Conservation (phyloP, 30 jellyfish, hydroid and myxozoan species). For the Cassiopea xamachana region DNA sequence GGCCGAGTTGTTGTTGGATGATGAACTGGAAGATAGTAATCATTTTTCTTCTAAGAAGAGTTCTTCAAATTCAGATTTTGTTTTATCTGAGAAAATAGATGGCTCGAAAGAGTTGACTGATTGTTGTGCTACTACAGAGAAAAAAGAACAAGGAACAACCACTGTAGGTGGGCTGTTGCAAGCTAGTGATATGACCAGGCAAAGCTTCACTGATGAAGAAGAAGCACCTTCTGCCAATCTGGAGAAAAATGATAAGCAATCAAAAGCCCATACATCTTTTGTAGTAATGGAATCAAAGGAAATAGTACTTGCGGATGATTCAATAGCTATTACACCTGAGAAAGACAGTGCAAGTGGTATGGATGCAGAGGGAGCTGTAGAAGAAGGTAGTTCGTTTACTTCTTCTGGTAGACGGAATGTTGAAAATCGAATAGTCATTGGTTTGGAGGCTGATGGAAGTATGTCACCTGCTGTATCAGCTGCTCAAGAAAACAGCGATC, state of each 20-base stretch:
- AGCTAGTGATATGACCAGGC: neutral
- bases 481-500: neutral
- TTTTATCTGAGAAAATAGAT: neutral
- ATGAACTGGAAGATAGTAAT: neutral
- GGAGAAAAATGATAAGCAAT: neutral
- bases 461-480: neutral
- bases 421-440: neutral
- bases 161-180: neutral
- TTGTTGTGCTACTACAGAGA: neutral
- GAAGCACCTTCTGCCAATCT: neutral
- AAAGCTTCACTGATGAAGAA: neutral
- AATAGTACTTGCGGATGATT: neutral
- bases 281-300: neutral
- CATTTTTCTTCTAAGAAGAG: neutral
- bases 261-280: neutral
- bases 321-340: neutral
- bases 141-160: neutral
- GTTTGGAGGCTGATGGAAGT: neutral
- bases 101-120: neutral
- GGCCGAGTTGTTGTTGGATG: neutral
- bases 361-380: neutral
- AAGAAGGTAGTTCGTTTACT: neutral
- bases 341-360: neutral
- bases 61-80: neutral
- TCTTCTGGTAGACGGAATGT: neutral